A percentile compares a stretch with the other conserved stretches of the same genome.
These are phyloP conservation scores for Lithobates pipiens DNA, from an alignment of 2,797 vertebrate genomes.

Conservation along the genomic window DNA sequence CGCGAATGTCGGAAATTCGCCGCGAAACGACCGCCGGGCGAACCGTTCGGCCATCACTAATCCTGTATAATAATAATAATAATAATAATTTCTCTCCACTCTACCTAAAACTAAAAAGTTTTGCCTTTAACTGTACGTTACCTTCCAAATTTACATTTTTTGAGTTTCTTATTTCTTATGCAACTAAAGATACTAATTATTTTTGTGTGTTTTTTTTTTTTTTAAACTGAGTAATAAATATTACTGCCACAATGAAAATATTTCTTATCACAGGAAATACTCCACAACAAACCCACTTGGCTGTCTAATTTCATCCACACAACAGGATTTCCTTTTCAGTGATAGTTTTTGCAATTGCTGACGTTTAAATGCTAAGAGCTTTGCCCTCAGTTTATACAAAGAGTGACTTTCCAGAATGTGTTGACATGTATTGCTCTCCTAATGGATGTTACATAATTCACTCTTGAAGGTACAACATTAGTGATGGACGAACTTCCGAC, in stretches of 20 bases:
- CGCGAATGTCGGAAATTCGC: no score
- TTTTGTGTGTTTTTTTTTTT: background rate
- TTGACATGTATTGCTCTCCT: background rate
- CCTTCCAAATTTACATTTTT: background rate
- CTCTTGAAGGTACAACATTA: background rate
- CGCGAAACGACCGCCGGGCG: no score
- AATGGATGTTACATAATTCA: background rate
- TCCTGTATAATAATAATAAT: no score
- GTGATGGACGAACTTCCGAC: no score
- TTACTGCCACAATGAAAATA: slow-evolving; percentile 1
- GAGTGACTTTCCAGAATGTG: background rate
- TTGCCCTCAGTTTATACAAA: background rate
- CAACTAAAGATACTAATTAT: no score
- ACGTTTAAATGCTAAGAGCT: background rate
- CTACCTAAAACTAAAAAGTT: no score
- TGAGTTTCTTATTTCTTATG: background rate
- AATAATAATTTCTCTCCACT: no score
- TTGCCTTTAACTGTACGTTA: background rate
- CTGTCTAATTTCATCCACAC: slow-evolving; percentile 28
- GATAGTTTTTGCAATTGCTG: background rate
- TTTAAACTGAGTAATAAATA: background rate
- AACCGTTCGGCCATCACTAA: no score
- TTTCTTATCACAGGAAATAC: slow-evolving; percentile 36
- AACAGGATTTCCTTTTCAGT: slow-evolving; percentile 49
- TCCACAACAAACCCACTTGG: background rate